phyloP scores from a whole-genome alignment of 2,888 invertebrate genomes.

The Stenodema calcarata region DNA sequence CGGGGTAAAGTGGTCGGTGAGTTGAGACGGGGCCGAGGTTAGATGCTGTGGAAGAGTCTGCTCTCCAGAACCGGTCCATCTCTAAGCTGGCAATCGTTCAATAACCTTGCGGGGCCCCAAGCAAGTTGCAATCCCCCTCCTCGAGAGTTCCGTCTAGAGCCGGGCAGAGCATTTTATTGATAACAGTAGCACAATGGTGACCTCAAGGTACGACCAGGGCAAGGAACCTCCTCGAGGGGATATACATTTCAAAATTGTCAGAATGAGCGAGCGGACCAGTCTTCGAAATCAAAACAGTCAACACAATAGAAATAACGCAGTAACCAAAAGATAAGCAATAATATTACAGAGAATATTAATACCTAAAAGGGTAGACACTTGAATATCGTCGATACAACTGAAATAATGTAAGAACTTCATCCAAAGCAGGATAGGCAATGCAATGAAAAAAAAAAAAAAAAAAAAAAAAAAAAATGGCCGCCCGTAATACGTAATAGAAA shows the following conservation, averaged over 20 bases:
- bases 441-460: no score
- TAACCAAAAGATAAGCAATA: no score
- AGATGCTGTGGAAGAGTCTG: constrained; percentile 19
- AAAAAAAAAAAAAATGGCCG: no score
- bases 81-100: constrained; percentile 48
- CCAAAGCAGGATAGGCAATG: no score
- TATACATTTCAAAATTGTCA: background rate
- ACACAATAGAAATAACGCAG: no score
- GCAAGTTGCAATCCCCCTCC: constrained; percentile 41
- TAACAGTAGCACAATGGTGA: constrained; percentile 3
- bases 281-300: no score
- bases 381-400: no score
- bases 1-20: background rate
- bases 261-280: background rate
- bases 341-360: no score
- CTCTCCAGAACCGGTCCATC: constrained; percentile 43
- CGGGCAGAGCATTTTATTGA: constrained; percentile 2
- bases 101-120: constrained; percentile 45
- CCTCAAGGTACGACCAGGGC: background rate
- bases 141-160: background rate
- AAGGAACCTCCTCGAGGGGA: background rate
- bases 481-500: no score
- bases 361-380: no score
- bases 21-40: background rate
- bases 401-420: no score